phyloP scores from a whole-genome alignment of 2,797 vertebrate genomes.

The Jordanella pulchra region DNA sequence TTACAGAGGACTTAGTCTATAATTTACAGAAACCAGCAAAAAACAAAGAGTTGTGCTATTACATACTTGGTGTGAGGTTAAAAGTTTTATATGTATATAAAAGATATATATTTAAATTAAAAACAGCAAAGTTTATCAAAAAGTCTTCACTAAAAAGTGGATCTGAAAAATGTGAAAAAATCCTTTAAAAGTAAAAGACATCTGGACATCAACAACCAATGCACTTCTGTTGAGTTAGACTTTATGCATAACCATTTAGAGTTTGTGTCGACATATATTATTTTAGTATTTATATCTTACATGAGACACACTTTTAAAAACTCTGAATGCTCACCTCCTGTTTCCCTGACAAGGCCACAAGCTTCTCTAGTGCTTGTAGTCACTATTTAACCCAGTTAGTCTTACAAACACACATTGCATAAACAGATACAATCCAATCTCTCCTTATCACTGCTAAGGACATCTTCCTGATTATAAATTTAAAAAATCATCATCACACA shows the following conservation, averaged over 20 bases:
- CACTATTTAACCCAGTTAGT: constrained; percentile 36
- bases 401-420: constrained; percentile 42
- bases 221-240: constrained; percentile 53
- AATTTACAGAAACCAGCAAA: constrained; percentile 69
- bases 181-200: constrained; percentile 67
- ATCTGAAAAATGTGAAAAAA: constrained; percentile 67
- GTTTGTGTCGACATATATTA: constrained; percentile 78
- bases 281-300: constrained; percentile 77
- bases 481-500: constrained; percentile 36
- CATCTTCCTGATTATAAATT: constrained; percentile 48
- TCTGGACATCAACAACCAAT: constrained; percentile 67
- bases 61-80: constrained; percentile 73
- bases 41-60: constrained; percentile 70
- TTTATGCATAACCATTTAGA: constrained; percentile 57
- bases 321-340: constrained; percentile 59
- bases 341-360: constrained; percentile 51
- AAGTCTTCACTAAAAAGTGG: constrained; percentile 65
- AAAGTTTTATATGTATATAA: constrained; percentile 77
- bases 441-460: constrained; percentile 37
- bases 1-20: constrained; percentile 63
- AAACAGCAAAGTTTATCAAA: constrained; percentile 74
- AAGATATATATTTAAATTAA: constrained; percentile 77
- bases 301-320: constrained; percentile 56
- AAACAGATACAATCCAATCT: constrained; percentile 36
- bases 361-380: constrained; percentile 31